Evolutionary conservation across 2,113 vertebrate genomes (phyloP).

Genomic region (Aptenodytes patagonicus): DNA sequence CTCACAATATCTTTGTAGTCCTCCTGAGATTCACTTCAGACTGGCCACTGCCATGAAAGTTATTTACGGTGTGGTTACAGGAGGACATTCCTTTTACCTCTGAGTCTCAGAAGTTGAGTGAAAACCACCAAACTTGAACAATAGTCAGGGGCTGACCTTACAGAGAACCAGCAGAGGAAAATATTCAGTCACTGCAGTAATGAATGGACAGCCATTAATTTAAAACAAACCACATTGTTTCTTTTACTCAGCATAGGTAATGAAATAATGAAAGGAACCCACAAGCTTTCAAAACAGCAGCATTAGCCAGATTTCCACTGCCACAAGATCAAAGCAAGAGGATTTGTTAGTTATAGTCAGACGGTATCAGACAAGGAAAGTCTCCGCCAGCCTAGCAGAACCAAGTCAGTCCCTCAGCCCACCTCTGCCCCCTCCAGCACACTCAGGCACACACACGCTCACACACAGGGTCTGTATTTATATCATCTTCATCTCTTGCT

Average conservation of each 20-base stretch:
- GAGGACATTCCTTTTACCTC: conserved; percentile 32
- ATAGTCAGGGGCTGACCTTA: conserved; percentile 36
- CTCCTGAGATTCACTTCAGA: background rate
- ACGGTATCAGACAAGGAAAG: conserved; percentile 23
- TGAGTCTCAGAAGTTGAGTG: conserved; percentile 7
- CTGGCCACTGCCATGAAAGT: background rate
- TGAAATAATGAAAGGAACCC: conserved; percentile 61
- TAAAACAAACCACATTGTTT: conserved; percentile 65
- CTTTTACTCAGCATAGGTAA: conserved; percentile 42
- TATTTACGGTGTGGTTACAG: conserved; percentile 45
- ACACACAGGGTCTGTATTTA: background rate
- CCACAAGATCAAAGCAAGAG: conserved; percentile 62
- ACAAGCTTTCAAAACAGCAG: conserved; percentile 36
- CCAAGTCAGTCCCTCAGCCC: background rate
- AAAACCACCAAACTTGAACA: conserved; percentile 36
- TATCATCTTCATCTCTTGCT: background rate
- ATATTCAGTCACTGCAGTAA: conserved; percentile 13
- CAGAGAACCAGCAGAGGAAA: background rate
- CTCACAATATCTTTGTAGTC: background rate
- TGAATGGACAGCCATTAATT: conserved; percentile 56
- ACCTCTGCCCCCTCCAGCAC: background rate
- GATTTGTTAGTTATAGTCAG: conserved; percentile 35
- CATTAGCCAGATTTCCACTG: conserved; percentile 47
- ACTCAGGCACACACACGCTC: background rate
- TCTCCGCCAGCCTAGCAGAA: conserved; percentile 3